Evolutionary conservation across 2,113 vertebrate genomes (phyloP), one percentile per base, ranked within the genome.

Genomic region (Poecile atricapillus): DNA sequence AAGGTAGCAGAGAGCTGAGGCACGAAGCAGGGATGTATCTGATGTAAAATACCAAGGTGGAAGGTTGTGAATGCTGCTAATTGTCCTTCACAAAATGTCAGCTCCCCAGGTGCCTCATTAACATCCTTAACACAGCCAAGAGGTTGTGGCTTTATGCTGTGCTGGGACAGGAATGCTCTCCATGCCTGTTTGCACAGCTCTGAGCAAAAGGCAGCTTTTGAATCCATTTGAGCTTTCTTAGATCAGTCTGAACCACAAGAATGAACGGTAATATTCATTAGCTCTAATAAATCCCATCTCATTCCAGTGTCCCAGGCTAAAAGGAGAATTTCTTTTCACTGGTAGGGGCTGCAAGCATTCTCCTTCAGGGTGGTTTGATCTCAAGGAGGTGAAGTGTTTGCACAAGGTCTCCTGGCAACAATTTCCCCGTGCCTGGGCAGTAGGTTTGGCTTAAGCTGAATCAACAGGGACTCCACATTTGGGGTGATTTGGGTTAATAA

Each of bases 51-150:
- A 73, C 25, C 1, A 1, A 65, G 49, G 49, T 39, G 37, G 63
- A 69, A 46, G 41, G 37, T 2, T 73, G 53, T 58, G 80, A 68
- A 21, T 21, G 59, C 68, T 81, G 80, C 55, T 95, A 70, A 87
- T 91, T 87, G 68, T 93, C 56, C 60, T 86, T 60, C 63, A 74
- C 14, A 6, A 87, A 94, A 95, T 92, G 68, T 67, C 94, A 94
- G 64, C 55, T 96, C 94, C 89, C 94, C 73, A 67, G 83, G 92
- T 82, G 43, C 9, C 81, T 87, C 59, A 96, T 95, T 91, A 95
- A 4, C 64, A 60, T 67, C 89, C 49, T 79, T 37, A 60, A 44
- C 46, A 60, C 70, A 80, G 78, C 70, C 94, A 86, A 39, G 35
- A 85, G 68, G 22, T 77, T 9, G 60, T 55, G 88, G 63, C 23